Conservation (phyloP, 1,140 invertebrate genomes). For the Tenebrio molitor region DNA sequence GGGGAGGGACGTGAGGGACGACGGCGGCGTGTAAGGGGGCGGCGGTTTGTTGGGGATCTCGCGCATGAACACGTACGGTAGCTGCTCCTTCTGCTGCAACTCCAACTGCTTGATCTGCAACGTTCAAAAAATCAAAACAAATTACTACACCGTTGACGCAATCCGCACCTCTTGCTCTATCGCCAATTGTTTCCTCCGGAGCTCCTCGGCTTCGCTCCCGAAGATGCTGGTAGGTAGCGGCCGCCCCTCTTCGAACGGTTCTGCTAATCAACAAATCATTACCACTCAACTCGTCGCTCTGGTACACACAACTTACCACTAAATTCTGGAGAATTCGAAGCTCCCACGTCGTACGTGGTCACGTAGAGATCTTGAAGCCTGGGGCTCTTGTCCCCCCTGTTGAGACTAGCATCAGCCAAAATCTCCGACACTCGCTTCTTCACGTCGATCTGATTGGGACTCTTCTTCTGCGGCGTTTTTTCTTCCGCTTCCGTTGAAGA, state of each 20-base stretch:
- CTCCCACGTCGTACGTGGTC: constrained; percentile 59
- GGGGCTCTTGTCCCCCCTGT: constrained; percentile 60
- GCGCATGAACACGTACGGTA: constrained; percentile 72
- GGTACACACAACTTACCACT: too few relatives aligned
- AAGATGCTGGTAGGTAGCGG: constrained; percentile 44
- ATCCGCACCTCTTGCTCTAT: constrained; percentile 74
- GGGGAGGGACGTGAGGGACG: constrained; percentile 59
- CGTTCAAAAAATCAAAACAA: too few relatives aligned
- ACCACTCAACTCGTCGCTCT: too few relatives aligned
- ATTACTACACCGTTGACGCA: neutral
- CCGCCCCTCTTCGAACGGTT: constrained; percentile 8
- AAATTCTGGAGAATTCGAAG: constrained; percentile 24
- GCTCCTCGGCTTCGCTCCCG: constrained; percentile 63
- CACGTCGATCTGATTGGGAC: constrained; percentile 52
- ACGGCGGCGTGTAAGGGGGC: constrained; percentile 77
- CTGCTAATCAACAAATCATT: constrained; percentile 7
- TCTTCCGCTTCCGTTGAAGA: neutral
- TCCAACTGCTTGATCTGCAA: constrained; percentile 73
- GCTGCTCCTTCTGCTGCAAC: constrained; percentile 70
- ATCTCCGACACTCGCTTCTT: constrained; percentile 63
- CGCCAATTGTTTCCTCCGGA: constrained; percentile 69
- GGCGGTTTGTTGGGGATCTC: constrained; percentile 82
- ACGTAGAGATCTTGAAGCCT: constrained; percentile 62
- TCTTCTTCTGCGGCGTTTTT: constrained; percentile 17
- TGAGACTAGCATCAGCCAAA: constrained; percentile 56